These are phyloP conservation scores for Clarias pachynema DNA, from an alignment of 2,797 vertebrate species.

Conservation along the genomic window DNA sequence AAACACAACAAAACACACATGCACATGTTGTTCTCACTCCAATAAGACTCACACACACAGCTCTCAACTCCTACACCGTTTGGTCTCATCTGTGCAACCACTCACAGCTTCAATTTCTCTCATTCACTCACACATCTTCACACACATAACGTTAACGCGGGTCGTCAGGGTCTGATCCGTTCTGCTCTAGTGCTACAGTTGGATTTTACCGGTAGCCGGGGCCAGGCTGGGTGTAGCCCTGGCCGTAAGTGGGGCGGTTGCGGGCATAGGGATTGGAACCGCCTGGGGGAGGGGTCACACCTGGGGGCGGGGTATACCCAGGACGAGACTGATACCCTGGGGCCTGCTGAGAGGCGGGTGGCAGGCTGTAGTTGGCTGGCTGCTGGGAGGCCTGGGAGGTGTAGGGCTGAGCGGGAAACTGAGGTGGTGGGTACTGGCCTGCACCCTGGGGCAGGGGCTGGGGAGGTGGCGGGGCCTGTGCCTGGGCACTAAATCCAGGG, in stretches of 20 bases:
- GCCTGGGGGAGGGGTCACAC: constrained; percentile 87
- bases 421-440: constrained; percentile 87
- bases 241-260: constrained; percentile 88
- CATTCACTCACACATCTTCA: constrained; percentile 9
- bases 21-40: constrained; percentile 8
- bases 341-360: constrained; percentile 82
- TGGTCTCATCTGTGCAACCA: constrained; percentile 56
- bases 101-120: constrained; percentile 18
- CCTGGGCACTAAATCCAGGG: constrained; percentile 65
- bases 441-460: constrained; percentile 76
- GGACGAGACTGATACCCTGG: constrained; percentile 86
- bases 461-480: constrained; percentile 81
- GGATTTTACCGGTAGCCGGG: constrained; percentile 87
- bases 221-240: constrained; percentile 93
- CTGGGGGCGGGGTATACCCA: constrained; percentile 86
- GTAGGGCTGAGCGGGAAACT: constrained; percentile 89
- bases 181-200: constrained; percentile 37
- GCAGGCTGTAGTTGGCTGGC: constrained; percentile 84
- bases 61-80: constrained; percentile 31
- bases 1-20: constrained; percentile 42
- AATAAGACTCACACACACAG: constrained; percentile 1
- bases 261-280: constrained; percentile 92
- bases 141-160: constrained; percentile 37
- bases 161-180: constrained; percentile 48
- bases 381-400: constrained; percentile 87